Base-by-base conservation (phyloP, 92 coral and sea anemone species). In the Pocillopora meandrina region DNA sequence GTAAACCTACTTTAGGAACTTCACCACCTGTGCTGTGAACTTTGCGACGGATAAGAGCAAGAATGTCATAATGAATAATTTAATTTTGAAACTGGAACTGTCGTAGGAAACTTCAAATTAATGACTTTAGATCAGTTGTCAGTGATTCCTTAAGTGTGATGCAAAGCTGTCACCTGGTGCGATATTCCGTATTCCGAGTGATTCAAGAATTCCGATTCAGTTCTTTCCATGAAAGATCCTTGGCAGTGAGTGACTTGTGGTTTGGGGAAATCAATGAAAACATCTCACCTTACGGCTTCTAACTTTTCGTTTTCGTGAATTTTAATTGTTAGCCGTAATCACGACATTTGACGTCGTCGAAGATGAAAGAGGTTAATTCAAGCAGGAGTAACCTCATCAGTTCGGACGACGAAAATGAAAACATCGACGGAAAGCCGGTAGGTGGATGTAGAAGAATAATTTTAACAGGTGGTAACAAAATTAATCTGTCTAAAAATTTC, bases 351-450 rank as follows among this genome's bases (percentile, higher is more conserved):
- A 15, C 42, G 74, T 70, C 21, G 33, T 16, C 18, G 21, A 16
- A 70, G 74, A 75, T 75, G 72, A 78, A 42, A 42, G 61, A 47
- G 0, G 18, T 12, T 18, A n/a, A 59, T 49, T 78, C 72, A 26
- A 78, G 82, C 56, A 47, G 14, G 60, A 64, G 26, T 42, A 78
- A 64, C 35, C 82, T 78, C 0, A 78, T 78, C 6, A 70, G 13
- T 47, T 65, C 61, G 62, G 82, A 78, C 23, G 82, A 78, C 0
- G 82, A 78, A 2, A 78, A 21, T 78, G 72, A 78, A 47, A 63
- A 57, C 55, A 33, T 63, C 72, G 82, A 78, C 61, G 82, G 61
- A 78, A 52, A 78, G 16, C 36, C 63, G 82, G 82, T 78, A 65
- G 12, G 72, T 33, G 74, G 55, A 70, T 34, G 74, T 36, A 1